These are phyloP conservation scores for Xiphophorus maculatus DNA, from an alignment of 2,113 vertebrate species.

Conservation along the genomic window DNA sequence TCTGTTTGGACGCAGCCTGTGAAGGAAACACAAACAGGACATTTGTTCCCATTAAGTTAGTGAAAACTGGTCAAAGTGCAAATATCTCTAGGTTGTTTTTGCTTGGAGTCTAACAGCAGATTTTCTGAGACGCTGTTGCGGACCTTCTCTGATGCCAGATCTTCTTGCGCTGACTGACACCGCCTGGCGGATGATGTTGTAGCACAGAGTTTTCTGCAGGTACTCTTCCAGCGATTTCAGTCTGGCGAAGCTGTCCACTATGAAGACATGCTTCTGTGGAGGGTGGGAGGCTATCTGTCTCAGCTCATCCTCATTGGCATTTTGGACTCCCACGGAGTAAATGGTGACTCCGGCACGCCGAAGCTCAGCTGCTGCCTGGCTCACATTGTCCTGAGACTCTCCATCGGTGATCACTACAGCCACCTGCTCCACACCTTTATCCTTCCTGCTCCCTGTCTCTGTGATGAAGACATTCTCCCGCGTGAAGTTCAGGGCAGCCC, in stretches of 20 bases:
- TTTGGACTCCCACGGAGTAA: constrained; percentile 79
- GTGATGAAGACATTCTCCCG: constrained; percentile 69
- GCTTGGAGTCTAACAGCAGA: background rate
- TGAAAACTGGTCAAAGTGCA: background rate
- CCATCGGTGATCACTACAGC: constrained; percentile 84
- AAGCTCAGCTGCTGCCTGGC: constrained; percentile 68
- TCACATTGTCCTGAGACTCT: constrained; percentile 78
- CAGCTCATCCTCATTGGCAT: constrained; percentile 63
- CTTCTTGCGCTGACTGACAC: constrained; percentile 21
- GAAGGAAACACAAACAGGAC: constrained; percentile 12
- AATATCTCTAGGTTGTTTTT: background rate
- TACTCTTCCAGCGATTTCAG: constrained; percentile 68
- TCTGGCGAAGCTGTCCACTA: constrained; percentile 76
- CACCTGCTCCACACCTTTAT: constrained; percentile 77
- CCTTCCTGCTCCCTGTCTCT: constrained; percentile 72
- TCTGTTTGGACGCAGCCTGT: constrained; percentile 82
- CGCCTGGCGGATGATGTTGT: constrained; percentile 55
- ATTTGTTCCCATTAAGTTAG: background rate
- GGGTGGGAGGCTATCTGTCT: constrained; percentile 81
- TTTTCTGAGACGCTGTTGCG: constrained; percentile 1
- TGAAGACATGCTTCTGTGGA: constrained; percentile 68
- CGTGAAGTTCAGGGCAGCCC: constrained; percentile 79
- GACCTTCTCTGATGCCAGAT: constrained; percentile 78
- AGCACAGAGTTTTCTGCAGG: constrained; percentile 80
- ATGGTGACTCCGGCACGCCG: constrained; percentile 73